These are phyloP conservation scores for Strigamia crassipes DNA, from an alignment of 2,888 invertebrate species.

Conservation along the genomic window DNA sequence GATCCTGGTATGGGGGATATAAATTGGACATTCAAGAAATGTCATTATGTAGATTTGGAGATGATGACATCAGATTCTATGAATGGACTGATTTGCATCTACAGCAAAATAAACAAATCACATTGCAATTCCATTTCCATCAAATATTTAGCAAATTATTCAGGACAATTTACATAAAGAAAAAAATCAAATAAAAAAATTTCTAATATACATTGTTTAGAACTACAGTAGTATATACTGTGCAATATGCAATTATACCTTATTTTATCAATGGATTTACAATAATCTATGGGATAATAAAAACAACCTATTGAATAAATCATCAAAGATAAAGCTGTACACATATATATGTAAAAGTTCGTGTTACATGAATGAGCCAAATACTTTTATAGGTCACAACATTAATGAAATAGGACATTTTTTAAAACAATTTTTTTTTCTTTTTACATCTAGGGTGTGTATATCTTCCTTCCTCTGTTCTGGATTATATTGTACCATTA, in stretches of 20 bases:
- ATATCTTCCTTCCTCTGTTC: conserved; percentile 27
- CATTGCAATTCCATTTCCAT: too few species aligned
- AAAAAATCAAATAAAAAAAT: too few species aligned
- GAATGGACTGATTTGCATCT: too few species aligned
- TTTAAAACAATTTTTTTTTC: neutral
- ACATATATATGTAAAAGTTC: neutral
- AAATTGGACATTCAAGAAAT: too few species aligned
- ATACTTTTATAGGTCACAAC: conserved; percentile 16
- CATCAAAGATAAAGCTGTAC: neutral
- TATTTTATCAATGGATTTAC: neutral
- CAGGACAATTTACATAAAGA: too few species aligned
- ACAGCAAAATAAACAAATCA: too few species aligned
- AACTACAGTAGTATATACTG: neutral
- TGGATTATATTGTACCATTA: conserved; percentile 22
- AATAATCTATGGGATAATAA: neutral
- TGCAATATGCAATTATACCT: neutral
- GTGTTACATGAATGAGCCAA: conserved; percentile 15
- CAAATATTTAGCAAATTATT: too few species aligned
- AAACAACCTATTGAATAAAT: neutral
- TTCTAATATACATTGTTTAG: too few species aligned
- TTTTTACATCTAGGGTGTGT: neutral
- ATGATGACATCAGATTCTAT: too few species aligned
- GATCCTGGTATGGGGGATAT: too few species aligned
- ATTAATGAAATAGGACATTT: conserved; percentile 1
- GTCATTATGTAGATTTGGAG: too few species aligned